Conservation (phyloP, 1,140 invertebrate genomes). For the Alviniconcha marisindica region DNA sequence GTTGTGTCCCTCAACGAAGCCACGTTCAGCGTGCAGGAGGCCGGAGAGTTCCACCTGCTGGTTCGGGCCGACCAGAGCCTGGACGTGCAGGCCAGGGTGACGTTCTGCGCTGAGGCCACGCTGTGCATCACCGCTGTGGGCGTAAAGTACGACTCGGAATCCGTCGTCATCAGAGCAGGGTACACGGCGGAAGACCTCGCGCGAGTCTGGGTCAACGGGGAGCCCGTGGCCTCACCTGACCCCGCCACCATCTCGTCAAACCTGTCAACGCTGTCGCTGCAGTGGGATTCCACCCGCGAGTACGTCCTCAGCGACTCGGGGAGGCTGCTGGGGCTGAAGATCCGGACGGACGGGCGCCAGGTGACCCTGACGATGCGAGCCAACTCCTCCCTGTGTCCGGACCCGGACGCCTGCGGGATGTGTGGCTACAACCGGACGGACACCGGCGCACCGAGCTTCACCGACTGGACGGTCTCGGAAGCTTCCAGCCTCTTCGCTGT, state of each 20-base stretch:
- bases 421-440: conserved; percentile 21
- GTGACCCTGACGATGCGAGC: conserved; percentile 39
- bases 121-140: conserved; percentile 46
- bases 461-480: conserved; percentile 31
- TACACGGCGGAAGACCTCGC: conserved; percentile 11
- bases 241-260: background rate
- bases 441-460: conserved; percentile 17
- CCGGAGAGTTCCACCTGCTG: conserved; percentile 48
- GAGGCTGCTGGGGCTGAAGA: background rate
- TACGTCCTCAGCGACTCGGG: conserved; percentile 23
- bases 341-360: conserved; percentile 40
- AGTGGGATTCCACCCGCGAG: conserved; percentile 26
- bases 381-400: conserved; percentile 39
- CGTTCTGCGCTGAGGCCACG: conserved; percentile 41
- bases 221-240: conserved; percentile 23
- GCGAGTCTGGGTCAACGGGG: conserved; percentile 48
- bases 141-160: conserved; percentile 25
- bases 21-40: conserved; percentile 41
- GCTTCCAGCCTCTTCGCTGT: conserved; percentile 41
- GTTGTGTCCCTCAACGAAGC: conserved; percentile 35
- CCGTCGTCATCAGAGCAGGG: conserved; percentile 45
- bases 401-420: conserved; percentile 36
- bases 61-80: background rate
- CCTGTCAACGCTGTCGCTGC: background rate
- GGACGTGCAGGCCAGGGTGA: conserved; percentile 44